Evolutionary conservation across 2,797 vertebrate species (phyloP).

Genomic region (Periparus ater): DNA sequence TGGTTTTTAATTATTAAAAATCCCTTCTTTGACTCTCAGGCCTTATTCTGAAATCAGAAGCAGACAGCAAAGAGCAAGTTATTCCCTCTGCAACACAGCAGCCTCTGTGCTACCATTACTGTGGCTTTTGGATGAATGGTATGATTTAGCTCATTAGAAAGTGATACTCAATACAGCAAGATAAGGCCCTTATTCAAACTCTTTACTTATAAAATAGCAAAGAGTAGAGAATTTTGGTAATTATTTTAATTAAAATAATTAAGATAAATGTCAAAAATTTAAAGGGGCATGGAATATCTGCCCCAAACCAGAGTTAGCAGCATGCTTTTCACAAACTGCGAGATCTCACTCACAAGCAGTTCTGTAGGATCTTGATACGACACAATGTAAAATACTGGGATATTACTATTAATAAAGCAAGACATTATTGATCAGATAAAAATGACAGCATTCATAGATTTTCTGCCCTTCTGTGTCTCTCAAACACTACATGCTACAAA

Average conservation of each 20-base stretch:
- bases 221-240: neutral
- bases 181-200: neutral
- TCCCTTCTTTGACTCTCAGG: neutral
- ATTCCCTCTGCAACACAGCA: neutral
- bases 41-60: neutral
- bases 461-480: neutral
- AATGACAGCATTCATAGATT: neutral
- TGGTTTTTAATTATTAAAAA: neutral
- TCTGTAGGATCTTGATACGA: neutral
- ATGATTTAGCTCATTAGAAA: conserved; percentile 6
- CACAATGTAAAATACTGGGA: neutral
- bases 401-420: neutral
- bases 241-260: neutral
- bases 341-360: neutral
- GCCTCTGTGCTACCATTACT: neutral
- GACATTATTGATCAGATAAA: neutral
- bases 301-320: neutral
- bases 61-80: neutral
- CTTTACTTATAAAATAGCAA: neutral
- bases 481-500: neutral
- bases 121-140: neutral
- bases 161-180: neutral
- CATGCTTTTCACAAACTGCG: neutral
- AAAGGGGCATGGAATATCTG: neutral
- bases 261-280: neutral